Evolutionary conservation across 2,797 vertebrate species (phyloP).

Genomic region (Gadopsis bispinosus): DNA sequence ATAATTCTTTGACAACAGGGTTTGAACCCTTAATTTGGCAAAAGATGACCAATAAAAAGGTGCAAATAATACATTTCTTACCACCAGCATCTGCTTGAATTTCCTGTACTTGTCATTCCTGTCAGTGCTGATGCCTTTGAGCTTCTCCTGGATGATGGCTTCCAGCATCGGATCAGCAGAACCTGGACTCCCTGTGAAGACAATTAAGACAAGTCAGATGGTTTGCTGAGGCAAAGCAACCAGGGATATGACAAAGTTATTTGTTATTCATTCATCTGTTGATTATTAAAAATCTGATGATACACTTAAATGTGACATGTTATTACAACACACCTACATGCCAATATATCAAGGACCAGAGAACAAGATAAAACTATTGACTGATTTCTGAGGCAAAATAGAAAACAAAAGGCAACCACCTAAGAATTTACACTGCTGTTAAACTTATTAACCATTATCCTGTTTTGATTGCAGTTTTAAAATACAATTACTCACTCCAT

Average conservation of each 20-base stretch:
- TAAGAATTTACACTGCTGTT: neutral
- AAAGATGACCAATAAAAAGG: neutral
- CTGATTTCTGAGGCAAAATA: neutral
- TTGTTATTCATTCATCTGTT: neutral
- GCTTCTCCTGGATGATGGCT: slow-evolving; percentile 91
- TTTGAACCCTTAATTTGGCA: neutral
- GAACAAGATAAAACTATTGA: neutral
- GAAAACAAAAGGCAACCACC: neutral
- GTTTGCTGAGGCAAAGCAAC: neutral
- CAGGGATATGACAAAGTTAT: neutral
- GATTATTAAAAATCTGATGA: neutral
- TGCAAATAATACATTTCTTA: slow-evolving; percentile 76
- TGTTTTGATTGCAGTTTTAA: neutral
- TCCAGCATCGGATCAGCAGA: slow-evolving; percentile 90
- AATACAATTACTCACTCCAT: neutral
- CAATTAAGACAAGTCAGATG: slow-evolving; percentile 12
- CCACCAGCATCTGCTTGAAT: slow-evolving; percentile 94
- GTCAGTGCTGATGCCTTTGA: slow-evolving; percentile 92
- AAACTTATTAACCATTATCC: neutral
- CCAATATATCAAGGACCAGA: neutral
- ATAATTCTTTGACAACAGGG: neutral
- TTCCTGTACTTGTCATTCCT: slow-evolving; percentile 96
- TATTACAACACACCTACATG: neutral
- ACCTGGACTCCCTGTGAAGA: slow-evolving; percentile 85
- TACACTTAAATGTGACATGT: neutral